Conservation (phyloP, 2,113 vertebrate species). For the human region GRCh38 chr4:39927001-39927500, state of each 20-base stretch:
- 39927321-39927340: not conserved
- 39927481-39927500: not conserved
- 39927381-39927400: slow-evolving; percentile 20
- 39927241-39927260: slow-evolving; percentile 42
- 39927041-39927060: slow-evolving; percentile 29
- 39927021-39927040: slow-evolving; percentile 43
- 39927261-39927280: slow-evolving; percentile 17
- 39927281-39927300: not conserved
- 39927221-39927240: not conserved
- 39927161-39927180: not conserved
- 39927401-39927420: not conserved
- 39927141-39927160: not conserved
- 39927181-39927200: slow-evolving; percentile 24
- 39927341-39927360: not conserved
- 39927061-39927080: slow-evolving; percentile 30
- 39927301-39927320: not conserved
- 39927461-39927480: slow-evolving; percentile 27
- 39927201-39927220: not conserved
- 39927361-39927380: slow-evolving; percentile 18
- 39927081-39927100: not conserved
- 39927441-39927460: not conserved
- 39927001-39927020: slow-evolving; percentile 24
- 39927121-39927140: not conserved
- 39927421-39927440: slow-evolving; percentile 23
- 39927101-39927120: not conserved